Evolutionary conservation across 35 echinoderm and acorn worm genomes (phyloP).

Genomic region (Hemicentrotus pulcherrimus): DNA sequence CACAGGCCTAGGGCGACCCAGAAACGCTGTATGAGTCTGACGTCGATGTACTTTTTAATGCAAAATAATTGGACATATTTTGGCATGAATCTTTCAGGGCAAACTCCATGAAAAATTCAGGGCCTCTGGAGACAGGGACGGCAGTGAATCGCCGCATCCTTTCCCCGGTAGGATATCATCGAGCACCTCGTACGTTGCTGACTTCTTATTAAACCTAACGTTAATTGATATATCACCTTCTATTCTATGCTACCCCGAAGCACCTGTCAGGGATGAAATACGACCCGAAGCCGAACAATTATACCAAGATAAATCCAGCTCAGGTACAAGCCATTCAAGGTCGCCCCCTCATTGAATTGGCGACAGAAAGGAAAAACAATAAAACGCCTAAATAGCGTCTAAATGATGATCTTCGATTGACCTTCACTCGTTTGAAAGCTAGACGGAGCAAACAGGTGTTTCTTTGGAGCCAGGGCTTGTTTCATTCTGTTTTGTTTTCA

Average conservation of each 20-base stretch:
- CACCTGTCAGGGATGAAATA: slow-evolving; percentile 13
- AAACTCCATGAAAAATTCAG: slow-evolving; percentile 24
- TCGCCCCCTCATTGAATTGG: background rate
- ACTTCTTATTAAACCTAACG: background rate
- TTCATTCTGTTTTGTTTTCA: slow-evolving; percentile 6
- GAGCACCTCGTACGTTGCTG: background rate
- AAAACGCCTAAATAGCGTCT: slow-evolving; percentile 17
- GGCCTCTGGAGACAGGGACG: background rate
- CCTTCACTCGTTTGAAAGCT: background rate
- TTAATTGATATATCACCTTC: slow-evolving; percentile 34
- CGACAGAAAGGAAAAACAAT: slow-evolving; percentile 12
- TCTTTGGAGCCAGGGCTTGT: background rate
- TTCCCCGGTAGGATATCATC: background rate
- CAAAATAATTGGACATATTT: slow-evolving; percentile 28
- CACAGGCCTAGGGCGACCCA: background rate
- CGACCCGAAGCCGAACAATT: background rate
- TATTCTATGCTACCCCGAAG: background rate
- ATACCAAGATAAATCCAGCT: background rate
- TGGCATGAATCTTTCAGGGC: background rate
- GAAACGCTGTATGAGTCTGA: background rate
- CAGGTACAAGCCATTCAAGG: slow-evolving; percentile 8
- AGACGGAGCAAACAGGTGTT: background rate
- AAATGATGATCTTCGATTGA: slow-evolving; percentile 12
- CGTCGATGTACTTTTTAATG: slow-evolving; percentile 32
- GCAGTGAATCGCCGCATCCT: background rate